Conservation (phyloP, 1,140 invertebrate genomes). For the Ceratoteleas bidentatus region DNA sequence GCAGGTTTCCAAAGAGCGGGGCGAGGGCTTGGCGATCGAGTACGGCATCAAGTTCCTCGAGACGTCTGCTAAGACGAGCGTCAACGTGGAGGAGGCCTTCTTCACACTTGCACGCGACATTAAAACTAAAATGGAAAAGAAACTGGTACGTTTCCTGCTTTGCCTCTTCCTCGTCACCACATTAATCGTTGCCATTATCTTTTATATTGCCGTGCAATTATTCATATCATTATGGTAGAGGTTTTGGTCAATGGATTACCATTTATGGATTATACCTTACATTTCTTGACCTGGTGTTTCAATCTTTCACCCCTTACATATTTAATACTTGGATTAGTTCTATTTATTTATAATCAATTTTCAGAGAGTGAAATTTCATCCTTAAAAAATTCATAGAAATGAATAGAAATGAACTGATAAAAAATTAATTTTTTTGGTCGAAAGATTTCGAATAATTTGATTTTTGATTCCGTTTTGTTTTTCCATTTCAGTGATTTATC, state of each 20-base stretch:
- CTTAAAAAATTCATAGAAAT: too few species aligned
- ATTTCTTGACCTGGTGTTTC: too few species aligned
- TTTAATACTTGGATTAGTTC: too few species aligned
- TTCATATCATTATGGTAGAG: conserved; percentile 17
- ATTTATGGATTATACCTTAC: not conserved
- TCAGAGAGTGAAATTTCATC: too few species aligned
- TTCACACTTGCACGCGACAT: conserved; percentile 96
- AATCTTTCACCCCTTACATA: too few species aligned
- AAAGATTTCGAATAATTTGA: too few species aligned
- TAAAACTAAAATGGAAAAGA: conserved; percentile 97
- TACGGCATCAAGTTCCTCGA: conserved; percentile 97
- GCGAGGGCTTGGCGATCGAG: conserved; percentile 89
- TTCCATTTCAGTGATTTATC: too few species aligned
- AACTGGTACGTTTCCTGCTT: conserved; percentile 87
- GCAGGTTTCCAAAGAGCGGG: conserved; percentile 89
- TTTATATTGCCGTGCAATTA: conserved; percentile 36
- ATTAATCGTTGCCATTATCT: conserved; percentile 18
- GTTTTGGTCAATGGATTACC: conserved; percentile 10
- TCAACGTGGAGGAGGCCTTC: conserved; percentile 95
- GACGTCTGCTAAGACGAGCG: conserved; percentile 94
- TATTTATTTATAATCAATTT: too few species aligned
- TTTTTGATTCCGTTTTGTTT: too few species aligned
- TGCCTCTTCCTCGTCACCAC: conserved; percentile 18
- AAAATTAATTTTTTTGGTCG: too few species aligned
- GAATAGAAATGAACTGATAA: too few species aligned